A percentile compares a stretch with the other conserved stretches of the same genome.
These are phyloP conservation scores for Osmoderma eremita DNA, from an alignment of 2,888 invertebrate species.

Conservation along the genomic window DNA sequence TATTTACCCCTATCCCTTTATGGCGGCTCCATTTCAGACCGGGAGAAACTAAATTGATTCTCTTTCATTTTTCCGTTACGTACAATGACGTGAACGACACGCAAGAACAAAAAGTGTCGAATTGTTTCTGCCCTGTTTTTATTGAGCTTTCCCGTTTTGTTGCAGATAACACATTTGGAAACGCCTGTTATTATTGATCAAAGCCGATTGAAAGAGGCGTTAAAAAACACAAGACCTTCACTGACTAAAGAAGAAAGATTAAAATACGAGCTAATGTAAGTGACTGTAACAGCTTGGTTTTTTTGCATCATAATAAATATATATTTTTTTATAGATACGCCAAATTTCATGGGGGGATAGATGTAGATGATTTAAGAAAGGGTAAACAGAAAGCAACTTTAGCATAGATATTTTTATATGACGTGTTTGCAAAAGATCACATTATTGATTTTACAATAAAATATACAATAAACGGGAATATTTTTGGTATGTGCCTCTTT, in stretches of 20 bases:
- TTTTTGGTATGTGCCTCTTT: slow-evolving; percentile 40
- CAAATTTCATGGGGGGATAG: slow-evolving; percentile 56
- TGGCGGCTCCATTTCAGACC: slow-evolving; percentile 34
- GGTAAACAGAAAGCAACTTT: slow-evolving; percentile 58
- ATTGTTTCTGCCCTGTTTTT: background rate
- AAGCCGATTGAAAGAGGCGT: slow-evolving; percentile 73
- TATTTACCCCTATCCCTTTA: slow-evolving; percentile 8
- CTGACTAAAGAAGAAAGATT: slow-evolving; percentile 74
- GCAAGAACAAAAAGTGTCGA: background rate
- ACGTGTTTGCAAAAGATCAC: background rate
- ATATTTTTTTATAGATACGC: slow-evolving; percentile 58
- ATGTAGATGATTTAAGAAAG: slow-evolving; percentile 52
- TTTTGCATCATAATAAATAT: no score
- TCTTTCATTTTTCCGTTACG: slow-evolving; percentile 3
- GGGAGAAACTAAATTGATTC: slow-evolving; percentile 32
- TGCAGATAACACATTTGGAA: background rate
- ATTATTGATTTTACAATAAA: slow-evolving; percentile 29
- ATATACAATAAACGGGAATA: slow-evolving; percentile 34
- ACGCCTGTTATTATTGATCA: slow-evolving; percentile 63
- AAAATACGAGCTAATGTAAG: slow-evolving; percentile 83
- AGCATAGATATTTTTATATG: slow-evolving; percentile 51
- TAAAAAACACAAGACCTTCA: slow-evolving; percentile 80
- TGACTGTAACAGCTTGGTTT: slow-evolving; percentile 48
- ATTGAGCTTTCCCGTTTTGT: slow-evolving; percentile 9
- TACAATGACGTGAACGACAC: background rate